phyloP scores from a whole-genome alignment of 2,113 vertebrate genomes.

The Passer montanus region DNA sequence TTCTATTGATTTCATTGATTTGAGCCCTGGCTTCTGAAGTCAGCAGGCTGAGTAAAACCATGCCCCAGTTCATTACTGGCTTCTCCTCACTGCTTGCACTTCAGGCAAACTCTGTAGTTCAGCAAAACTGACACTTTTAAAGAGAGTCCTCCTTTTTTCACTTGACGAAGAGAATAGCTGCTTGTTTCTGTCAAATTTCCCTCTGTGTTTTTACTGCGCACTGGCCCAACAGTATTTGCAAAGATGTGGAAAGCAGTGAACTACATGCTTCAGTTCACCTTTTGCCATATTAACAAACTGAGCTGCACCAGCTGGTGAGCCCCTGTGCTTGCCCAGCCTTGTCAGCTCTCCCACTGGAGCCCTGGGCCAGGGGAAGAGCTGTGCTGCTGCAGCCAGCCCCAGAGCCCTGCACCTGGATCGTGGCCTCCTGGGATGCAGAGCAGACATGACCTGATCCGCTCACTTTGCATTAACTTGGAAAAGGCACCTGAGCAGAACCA shows the following conservation, averaged over 20 bases:
- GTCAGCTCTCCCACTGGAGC: not conserved
- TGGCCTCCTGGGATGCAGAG: not conserved
- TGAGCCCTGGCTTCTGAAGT: not conserved
- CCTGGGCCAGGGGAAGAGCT: constrained; percentile 5
- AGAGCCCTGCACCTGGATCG: not conserved
- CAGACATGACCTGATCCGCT: not conserved
- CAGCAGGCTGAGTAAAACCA: not conserved
- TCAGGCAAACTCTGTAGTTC: not conserved
- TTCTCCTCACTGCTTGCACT: not conserved
- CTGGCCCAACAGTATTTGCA: not conserved
- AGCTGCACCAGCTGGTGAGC: constrained; percentile 31
- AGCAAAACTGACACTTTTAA: not conserved
- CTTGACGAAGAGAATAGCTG: not conserved
- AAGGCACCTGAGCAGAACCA: constrained; percentile 17
- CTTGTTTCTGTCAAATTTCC: not conserved
- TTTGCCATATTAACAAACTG: not conserved
- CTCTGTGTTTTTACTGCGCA: not conserved
- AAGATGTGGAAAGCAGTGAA: not conserved
- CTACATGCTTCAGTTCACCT: not conserved
- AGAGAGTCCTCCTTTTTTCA: not conserved
- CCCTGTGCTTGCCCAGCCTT: not conserved
- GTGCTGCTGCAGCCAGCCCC: not conserved
- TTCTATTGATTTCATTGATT: not conserved
- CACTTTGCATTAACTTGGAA: not conserved
- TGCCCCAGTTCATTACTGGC: not conserved